Evolutionary conservation across 2,113 vertebrate genomes (phyloP), one percentile per base, ranked within the genome.

Genomic region (Lonchura striata): DNA sequence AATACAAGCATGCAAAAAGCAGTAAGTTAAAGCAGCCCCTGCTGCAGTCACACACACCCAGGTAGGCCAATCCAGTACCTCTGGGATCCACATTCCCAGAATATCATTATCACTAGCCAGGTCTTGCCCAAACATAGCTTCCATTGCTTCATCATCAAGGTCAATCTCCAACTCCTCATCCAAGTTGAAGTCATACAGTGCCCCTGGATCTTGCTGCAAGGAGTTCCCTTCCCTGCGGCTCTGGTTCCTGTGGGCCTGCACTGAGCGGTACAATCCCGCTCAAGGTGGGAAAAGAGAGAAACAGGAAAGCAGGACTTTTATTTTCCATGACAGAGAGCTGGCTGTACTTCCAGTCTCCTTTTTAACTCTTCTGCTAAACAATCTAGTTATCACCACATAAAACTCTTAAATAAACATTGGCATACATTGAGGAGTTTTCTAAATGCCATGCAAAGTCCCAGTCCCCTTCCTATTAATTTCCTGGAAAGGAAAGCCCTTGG

Each of bases 31-130:
- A 98, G 98, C 98, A 98, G 98, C 98, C 97, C 97, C 97, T 91
- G 98, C 98, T 98, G 98, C 98, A 97, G 92, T 98, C 99, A 99
- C 98, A 99, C 99, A 99, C 99, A 99, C 99, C 99, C 99, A 99
- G 98, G 99, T 99, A 98, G 99, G 99, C 99, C 99, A 99, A 97
- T 99, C 99, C 99, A 99, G 92, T 99, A 99, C 99, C 99, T 99
- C 99, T 98, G 99, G 99, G 99, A 99, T 99, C 99, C 99, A 99
- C 99, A 99, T 99, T 99, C 99, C 99, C 99, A 99, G 99, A 98
- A 99, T 99, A 98, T 99, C 99, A 71, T 98, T 99, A 98, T 99
- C 99, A 75, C 98, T 98, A 95, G 98, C 98, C 61, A 99, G 98
- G 95, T 99, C 99, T 97, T 99, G 99, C 78, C 99, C 99, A 84